These are phyloP conservation scores for Cardiocondyla obscurior DNA, from an alignment of 1,140 invertebrate species.

Conservation along the genomic window DNA sequence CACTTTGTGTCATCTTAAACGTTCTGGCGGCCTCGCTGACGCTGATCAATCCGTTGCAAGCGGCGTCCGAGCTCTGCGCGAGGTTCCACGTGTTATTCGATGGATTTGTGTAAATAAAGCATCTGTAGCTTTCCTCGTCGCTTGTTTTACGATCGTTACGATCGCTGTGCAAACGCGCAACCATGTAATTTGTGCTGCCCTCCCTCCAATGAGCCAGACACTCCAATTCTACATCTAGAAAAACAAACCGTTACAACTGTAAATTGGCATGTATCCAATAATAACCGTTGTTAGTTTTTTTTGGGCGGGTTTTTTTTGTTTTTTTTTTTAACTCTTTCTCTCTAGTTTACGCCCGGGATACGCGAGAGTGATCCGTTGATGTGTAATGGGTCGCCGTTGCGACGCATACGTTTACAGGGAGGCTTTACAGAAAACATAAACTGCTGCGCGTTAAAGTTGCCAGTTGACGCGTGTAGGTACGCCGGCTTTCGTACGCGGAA, in stretches of 20 bases:
- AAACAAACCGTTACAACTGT: slow-evolving; percentile 30
- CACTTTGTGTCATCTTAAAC: slow-evolving; percentile 87
- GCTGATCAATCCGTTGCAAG: slow-evolving; percentile 89
- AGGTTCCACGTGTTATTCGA: slow-evolving; percentile 83
- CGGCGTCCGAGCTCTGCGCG: slow-evolving; percentile 92
- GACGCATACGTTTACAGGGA: slow-evolving; percentile 13
- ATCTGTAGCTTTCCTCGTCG: slow-evolving; percentile 88
- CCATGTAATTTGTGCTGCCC: slow-evolving; percentile 91
- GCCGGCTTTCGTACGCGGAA: not conserved
- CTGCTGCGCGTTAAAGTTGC: slow-evolving; percentile 6
- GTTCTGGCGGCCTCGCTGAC: slow-evolving; percentile 87
- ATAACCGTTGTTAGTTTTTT: slow-evolving; percentile 39
- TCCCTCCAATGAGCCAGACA: slow-evolving; percentile 94
- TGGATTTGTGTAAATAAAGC: slow-evolving; percentile 87
- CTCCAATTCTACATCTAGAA: slow-evolving; percentile 90
- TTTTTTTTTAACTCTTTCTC: not conserved
- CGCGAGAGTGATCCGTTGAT: not conserved
- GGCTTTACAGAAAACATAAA: slow-evolving; percentile 22
- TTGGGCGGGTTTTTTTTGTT: too few relatives aligned
- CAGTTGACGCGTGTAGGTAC: not conserved
- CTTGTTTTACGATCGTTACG: slow-evolving; percentile 84
- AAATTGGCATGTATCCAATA: slow-evolving; percentile 53
- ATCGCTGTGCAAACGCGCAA: slow-evolving; percentile 86
- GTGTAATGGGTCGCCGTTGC: not conserved
- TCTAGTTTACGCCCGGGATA: not conserved